phyloP scores from a whole-genome alignment of 2,797 vertebrate genomes.

The Paramormyrops hopkinsi region DNA sequence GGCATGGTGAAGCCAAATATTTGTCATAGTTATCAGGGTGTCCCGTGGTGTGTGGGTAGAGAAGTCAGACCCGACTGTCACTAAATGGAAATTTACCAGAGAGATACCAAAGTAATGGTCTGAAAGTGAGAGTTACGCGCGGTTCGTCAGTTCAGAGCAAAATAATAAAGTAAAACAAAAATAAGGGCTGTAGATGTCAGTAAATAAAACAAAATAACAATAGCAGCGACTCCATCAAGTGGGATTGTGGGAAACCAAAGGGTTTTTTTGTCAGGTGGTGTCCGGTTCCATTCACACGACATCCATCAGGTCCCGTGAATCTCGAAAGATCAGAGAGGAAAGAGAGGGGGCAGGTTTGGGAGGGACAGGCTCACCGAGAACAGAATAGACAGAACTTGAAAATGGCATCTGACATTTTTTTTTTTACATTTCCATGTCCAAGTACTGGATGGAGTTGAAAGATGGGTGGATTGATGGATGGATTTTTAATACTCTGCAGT shows the following conservation, averaged over 20 bases:
- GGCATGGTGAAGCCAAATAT: background rate
- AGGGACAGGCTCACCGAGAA: background rate
- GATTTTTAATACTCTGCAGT: background rate
- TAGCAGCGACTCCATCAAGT: background rate
- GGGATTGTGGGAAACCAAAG: background rate
- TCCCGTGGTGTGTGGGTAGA: background rate
- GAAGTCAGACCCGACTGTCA: background rate
- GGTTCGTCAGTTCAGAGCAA: background rate
- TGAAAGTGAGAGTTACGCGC: background rate
- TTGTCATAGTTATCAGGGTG: background rate
- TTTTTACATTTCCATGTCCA: background rate
- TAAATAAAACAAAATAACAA: background rate
- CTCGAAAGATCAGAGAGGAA: background rate
- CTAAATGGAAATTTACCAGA: background rate
- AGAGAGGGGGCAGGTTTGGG: background rate
- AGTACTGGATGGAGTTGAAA: background rate
- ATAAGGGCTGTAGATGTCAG: too few species aligned
- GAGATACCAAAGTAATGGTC: background rate
- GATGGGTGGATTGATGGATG: background rate
- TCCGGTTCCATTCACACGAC: background rate
- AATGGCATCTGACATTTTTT: background rate
- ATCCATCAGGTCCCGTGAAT: background rate
- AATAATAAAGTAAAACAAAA: too few species aligned
- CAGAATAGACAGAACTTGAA: background rate
- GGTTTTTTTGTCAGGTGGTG: background rate